Percentiles rank a stretch among this genome's conserved stretches.
Conservation (phyloP, 2,113 vertebrate genomes). For the Myiozetetes cayanensis region DNA sequence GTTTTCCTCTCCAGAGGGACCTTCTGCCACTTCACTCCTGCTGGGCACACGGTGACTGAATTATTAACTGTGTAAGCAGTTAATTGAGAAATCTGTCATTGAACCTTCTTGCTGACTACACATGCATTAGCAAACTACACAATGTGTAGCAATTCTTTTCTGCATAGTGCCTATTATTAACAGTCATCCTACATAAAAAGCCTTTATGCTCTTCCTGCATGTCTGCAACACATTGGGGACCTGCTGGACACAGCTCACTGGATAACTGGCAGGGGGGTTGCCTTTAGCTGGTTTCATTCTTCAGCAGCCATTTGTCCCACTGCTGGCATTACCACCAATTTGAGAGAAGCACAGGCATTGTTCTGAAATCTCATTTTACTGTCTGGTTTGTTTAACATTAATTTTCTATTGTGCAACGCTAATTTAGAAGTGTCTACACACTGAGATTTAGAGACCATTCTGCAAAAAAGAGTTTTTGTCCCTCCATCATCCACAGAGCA, state of each 20-base stretch:
- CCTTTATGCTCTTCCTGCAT: neutral
- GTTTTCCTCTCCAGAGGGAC: neutral
- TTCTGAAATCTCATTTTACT: neutral
- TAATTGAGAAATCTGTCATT: neutral
- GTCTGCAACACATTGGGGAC: neutral
- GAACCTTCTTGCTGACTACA: neutral
- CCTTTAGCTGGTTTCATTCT: neutral
- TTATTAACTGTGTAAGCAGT: neutral
- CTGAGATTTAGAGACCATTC: neutral
- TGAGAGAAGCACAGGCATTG: neutral
- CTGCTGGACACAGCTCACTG: neutral
- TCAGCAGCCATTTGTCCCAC: neutral
- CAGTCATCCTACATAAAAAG: conserved; percentile 25
- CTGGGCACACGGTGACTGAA: neutral
- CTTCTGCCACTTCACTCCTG: neutral
- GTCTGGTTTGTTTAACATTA: neutral
- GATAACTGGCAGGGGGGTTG: neutral
- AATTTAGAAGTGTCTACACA: neutral
- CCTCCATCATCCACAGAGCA: neutral
- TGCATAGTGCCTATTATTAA: neutral
- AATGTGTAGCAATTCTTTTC: neutral
- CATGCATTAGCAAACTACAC: neutral
- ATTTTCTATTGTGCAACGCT: neutral
- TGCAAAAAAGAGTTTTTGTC: neutral
- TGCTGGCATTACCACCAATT: neutral